Evolutionary conservation across 2,113 vertebrate species (phyloP).

Genomic region (Microtus oregoni): DNA sequence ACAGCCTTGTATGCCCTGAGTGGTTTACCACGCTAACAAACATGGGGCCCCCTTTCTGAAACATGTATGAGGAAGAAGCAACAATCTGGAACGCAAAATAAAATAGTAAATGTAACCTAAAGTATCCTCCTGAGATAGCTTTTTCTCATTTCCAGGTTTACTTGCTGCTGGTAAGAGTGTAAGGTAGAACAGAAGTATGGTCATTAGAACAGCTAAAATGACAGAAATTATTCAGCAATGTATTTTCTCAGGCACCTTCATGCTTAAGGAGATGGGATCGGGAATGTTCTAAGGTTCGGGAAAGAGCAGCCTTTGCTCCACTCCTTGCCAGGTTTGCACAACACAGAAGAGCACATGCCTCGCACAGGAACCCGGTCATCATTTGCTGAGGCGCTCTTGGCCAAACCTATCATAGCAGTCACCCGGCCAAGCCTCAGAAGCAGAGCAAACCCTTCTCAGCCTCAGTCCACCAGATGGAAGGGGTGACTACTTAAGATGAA

Average conservation of each 20-base stretch:
- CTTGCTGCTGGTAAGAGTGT: neutral
- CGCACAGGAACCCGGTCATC: neutral
- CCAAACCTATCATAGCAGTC: neutral
- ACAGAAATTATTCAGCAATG: conserved; percentile 47
- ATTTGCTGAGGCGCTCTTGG: neutral
- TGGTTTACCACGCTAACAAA: neutral
- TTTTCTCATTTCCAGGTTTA: neutral
- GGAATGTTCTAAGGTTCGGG: neutral
- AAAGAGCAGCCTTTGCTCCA: conserved; percentile 17
- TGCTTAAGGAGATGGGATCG: neutral
- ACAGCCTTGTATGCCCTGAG: neutral
- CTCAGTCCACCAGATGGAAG: neutral
- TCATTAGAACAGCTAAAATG: conserved; percentile 37
- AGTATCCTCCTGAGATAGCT: neutral
- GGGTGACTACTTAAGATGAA: neutral
- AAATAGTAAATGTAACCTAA: conserved; percentile 1
- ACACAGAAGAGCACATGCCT: neutral
- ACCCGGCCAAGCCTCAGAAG: neutral
- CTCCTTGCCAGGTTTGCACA: neutral
- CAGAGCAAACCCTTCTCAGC: neutral
- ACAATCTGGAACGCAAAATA: neutral
- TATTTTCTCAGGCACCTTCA: neutral
- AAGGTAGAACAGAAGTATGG: neutral
- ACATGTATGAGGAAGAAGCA: neutral
- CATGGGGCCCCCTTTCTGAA: neutral